Base-by-base conservation (phyloP, 1,140 invertebrate genomes). In the Rhyzopertha dominica region DNA sequence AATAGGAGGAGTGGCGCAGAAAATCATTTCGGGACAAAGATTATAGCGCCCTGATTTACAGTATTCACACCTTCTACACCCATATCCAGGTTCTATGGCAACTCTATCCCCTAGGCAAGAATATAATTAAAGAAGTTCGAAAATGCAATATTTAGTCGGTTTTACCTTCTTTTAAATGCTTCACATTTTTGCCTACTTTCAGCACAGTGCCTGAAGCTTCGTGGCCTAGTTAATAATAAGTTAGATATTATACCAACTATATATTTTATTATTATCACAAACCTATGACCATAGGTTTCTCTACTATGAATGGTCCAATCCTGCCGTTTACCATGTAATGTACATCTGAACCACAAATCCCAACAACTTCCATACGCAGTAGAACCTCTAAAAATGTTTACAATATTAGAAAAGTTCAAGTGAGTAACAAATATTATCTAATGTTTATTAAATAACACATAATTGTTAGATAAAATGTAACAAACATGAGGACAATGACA, bases 281-380 rank as follows among this genome's bases (percentile, higher is more conserved):
- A 63, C 61, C 90, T 57, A 95, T 83, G 28, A 94, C 77, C 88
- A 95, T 93, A 9, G 90, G 89, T 49, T 80, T 70, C 32, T 80
- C 76, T 0, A 95, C 74, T 9, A 92, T 71, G 60, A 91, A 95
- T 54, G 84, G 75, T 0, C 85, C 90, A 62, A 94, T 94, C 14
- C 76, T 61, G 10, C 94, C 94, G 49, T 82, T 62, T 4, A 81
- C 78, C 66, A 90, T 81, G 70, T 95, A 97, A 65, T 95, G 90
- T 4, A 97, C 87, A 70, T 97, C 93, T 1, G 92, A 96, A 0
- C 94, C 95, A 68, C 95, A 98, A 53, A 98, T 97, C 26, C 94
- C 94, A 32, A 97, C 91, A 51, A 82, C 82, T 50, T 83, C 80
- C 82, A 97, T 95, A 47, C 80, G 74, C 5, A 97, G 54, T 5